Base-by-base conservation (phyloP, 2,888 invertebrate genomes). In the Melanotus villosus region DNA sequence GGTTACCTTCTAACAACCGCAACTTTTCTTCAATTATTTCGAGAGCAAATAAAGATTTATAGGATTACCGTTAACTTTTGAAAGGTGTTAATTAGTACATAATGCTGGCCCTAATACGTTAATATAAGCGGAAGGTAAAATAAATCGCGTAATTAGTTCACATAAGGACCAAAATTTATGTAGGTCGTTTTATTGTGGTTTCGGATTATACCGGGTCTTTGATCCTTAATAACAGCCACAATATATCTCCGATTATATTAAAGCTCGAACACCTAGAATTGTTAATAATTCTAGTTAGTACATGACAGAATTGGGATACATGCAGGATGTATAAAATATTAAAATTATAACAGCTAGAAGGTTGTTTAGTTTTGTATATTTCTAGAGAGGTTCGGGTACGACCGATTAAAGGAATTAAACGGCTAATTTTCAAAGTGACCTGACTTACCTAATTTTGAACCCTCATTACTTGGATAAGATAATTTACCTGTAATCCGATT, bases 201-300 rank as follows among this genome's bases (percentile, higher is more conserved):
- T 36, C 32, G 58, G 50, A 65, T 58, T 58, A 65, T 65, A 38
- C 26, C 18, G 58, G n/a, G 50, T 26, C 58, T 65, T 50, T 43
- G 41, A 59, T 65, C 58, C 47, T 50, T 58, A 50, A 64, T 56
- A 38, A 38, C 26, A 26, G 50, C 36, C 50, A 32, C 59, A 41
- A 32, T 65, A 59, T 58, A 52, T 58, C 41, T 52, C 58, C 52
- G 58, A 65, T 65, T 65, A 65, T 41, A 59, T 23, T 59, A 58
- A 45, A 32, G 32, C 41, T 45, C n/a, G 16, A 41, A 41, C 10
- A 34, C 23, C 32, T 65, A 32, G 16, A 64, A 23, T 41, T 45
- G 38, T 64, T 56, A 63, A 64, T 56, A 64, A 23, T 19, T 26
- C n/a, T 3, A 5, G 3, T 34, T 34, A n/a, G 12, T 34, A n/a